Evolutionary conservation across 2,797 vertebrate species (phyloP), one percentile per base, ranked within the genome.

Genomic region (Cirrhinus molitorella): DNA sequence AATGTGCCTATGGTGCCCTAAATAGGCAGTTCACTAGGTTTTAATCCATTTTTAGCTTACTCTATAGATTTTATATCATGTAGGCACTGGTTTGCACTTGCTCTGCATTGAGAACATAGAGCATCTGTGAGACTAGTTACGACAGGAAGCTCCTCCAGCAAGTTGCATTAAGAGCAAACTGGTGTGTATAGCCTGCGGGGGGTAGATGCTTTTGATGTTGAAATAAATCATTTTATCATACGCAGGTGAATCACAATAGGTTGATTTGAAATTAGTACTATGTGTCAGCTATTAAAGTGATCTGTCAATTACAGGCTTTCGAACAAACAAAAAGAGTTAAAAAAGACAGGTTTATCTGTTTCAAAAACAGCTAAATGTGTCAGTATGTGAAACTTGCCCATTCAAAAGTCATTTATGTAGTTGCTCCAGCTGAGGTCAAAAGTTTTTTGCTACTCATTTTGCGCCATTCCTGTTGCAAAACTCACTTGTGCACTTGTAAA

Each of bases 111-210:
- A 45, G 45, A 49, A 31, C 16, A 49, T 19, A 11, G 55, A 40
- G 23, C n/a, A 76, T 28, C 4, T 43, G 37, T 17, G 16, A 77
- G 14, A 63, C 55, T 45, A 28, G 74, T 76, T 45, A 63, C 4
- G 14, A 43, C 55, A 63, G n/a, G 74, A 63, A 25, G 40, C 40
- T 77, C 37, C 23, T 45, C 34, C 74, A 63, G 55, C 73, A 59
- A 31, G 23, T 31, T 53, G 16, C 1, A 21, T 73, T 51, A 37
- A 6, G 9, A 73, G 17, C 43, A 49, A 65, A 57, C 16, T 25
- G 11, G 40, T 31, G 10, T 23, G 21, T 23, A 45, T 31, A 25
- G 67, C 43, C 67, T 45, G 14, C 67, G 17, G 23, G 14, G 14
- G 13, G 9, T 10, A 57, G n/a, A 43, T 19, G 4, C 55, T 43